Conservation (phyloP, 2,888 invertebrate genomes). For the Phragmatobia fuliginosa region DNA sequence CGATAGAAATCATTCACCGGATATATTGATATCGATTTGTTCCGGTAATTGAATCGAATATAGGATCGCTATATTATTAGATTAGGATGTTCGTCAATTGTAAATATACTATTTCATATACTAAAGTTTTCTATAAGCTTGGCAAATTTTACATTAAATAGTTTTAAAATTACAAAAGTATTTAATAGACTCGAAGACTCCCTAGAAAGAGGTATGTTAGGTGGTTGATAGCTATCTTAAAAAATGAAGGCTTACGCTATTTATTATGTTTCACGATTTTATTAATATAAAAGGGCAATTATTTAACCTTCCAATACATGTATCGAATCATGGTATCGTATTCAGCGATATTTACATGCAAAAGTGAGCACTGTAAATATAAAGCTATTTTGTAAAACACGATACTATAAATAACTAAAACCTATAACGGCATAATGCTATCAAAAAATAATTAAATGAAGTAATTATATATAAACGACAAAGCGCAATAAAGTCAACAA, state of each 20-base stretch:
- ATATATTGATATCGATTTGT: slow-evolving; percentile 61
- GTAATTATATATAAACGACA: slow-evolving; percentile 70
- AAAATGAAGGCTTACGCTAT: too few relatives aligned
- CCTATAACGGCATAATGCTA: slow-evolving; percentile 7
- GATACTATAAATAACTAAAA: background rate
- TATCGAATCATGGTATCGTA: background rate
- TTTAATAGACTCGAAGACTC: too few relatives aligned
- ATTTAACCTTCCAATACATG: background rate
- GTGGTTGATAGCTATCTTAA: too few relatives aligned
- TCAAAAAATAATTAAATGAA: slow-evolving; percentile 52
- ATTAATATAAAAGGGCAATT: background rate
- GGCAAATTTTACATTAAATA: too few relatives aligned
- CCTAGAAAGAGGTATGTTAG: too few relatives aligned
- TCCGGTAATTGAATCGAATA: slow-evolving; percentile 35
- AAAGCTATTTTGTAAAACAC: background rate
- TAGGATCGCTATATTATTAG: slow-evolving; percentile 33
- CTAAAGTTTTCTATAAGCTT: background rate
- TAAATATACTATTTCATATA: background rate
- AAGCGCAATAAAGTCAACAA: slow-evolving; percentile 77
- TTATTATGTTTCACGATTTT: too few relatives aligned
- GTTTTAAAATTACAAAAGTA: too few relatives aligned
- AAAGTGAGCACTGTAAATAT: background rate
- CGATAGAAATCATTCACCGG: slow-evolving; percentile 65
- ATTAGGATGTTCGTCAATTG: background rate
- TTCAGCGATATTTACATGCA: background rate